phyloP scores from a whole-genome alignment of 2,797 vertebrate species.

The Discoglossus pictus region DNA sequence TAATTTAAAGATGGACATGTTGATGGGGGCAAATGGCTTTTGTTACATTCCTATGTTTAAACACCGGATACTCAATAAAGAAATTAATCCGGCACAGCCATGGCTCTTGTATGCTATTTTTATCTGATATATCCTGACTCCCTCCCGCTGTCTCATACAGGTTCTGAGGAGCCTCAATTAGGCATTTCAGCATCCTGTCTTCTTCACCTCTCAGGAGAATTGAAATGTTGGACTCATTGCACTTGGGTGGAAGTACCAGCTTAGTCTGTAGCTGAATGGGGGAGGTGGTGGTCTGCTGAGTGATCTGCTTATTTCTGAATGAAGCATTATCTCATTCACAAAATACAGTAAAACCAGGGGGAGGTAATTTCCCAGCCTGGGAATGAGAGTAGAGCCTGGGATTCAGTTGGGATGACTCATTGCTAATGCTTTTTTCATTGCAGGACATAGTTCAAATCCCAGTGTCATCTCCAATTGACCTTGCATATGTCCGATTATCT shows the following conservation, averaged over 20 bases:
- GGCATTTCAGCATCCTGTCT: conserved; percentile 21
- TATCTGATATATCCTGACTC: not conserved
- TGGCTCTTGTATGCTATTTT: conserved; percentile 12
- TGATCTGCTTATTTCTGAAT: not conserved
- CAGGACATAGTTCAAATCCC: not conserved
- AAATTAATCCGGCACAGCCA: not conserved
- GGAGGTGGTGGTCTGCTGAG: not conserved
- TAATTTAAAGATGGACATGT: too few species aligned
- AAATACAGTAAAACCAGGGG: too few species aligned
- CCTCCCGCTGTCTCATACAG: not conserved
- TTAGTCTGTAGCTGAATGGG: conserved; percentile 3
- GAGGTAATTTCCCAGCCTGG: not conserved
- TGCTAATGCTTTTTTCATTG: too few species aligned
- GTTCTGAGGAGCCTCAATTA: conserved; percentile 16
- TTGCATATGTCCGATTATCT: not conserved
- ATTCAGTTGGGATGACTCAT: too few species aligned
- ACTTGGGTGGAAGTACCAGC: conserved; percentile 5
- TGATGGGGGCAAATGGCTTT: too few species aligned
- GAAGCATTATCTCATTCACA: conserved; percentile 14
- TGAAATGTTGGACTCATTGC: conserved; percentile 12
- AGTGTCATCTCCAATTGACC: not conserved
- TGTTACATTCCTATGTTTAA: too few species aligned
- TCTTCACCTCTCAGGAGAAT: not conserved
- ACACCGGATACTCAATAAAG: too few species aligned
- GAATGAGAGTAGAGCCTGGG: not conserved